Base-by-base conservation (phyloP, 2,888 invertebrate species). In the Chouioia cunea region DNA sequence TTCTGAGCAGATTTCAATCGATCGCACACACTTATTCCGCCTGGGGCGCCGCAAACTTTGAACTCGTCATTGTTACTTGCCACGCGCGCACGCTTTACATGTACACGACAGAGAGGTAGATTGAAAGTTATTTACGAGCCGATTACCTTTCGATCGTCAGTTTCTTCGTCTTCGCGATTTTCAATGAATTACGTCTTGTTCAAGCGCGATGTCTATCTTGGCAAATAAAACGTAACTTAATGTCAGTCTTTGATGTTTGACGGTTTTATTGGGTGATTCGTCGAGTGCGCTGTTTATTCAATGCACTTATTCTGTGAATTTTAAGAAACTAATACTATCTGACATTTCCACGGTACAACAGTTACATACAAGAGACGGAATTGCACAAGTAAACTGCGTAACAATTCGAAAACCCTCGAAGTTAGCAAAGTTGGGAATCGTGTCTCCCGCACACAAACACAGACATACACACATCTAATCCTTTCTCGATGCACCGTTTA, bases 1-100 rank as follows among this genome's bases (percentile, higher is more conserved):
- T 43, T 57, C 63, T 27, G 22, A 48, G 43, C 58, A n/a, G 63
- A 69, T 58, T 69, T 65, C 54, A 47, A 70, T 70, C 70, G 60
- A 70, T 65, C 59, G 43, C 44, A 44, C 48, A 36, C 18, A 36
- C 57, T 43, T 50, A 58, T 59, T 70, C 70, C 65, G 65, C 65
- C 65, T 43, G 23, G 43, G 70, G 60, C 64, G 64, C 47, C 70
- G 65, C 70, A 54, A 64, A 70, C 59, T 70, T 70, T 65, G 59
- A 70, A 65, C 65, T 54, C 64, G 63, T 64, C 46, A 53, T 58
- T 58, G 65, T 52, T 16, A 58, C 36, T 22, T 44, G 53, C 53
- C 47, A 56, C 36, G 47, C 59, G 36, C 18, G 44, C n/a, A 53
- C 48, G 57, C 44, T 36, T 50, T n/a, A 53, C 43, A 23, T 57